A percentile compares a stretch with the other conserved stretches of the same genome.
Conservation (phyloP, 2,888 invertebrate species). For the Tuta absoluta region DNA sequence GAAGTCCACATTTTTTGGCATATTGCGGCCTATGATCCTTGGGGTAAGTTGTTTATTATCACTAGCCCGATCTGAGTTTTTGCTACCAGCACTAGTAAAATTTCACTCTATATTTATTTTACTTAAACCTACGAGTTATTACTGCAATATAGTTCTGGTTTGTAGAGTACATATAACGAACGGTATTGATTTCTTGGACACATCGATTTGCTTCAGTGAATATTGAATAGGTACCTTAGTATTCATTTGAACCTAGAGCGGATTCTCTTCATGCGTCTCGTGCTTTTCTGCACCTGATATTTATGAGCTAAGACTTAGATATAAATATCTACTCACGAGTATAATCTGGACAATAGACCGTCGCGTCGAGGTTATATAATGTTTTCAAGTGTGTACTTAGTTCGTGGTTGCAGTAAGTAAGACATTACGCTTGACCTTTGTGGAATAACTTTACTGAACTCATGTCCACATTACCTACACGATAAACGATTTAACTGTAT, state of each 20-base stretch:
- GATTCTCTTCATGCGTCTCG: neutral
- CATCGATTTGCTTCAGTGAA: too few species aligned
- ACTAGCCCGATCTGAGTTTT: too few species aligned
- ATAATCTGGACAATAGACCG: neutral
- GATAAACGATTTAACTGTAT: slow-evolving; percentile 17
- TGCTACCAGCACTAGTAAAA: too few species aligned
- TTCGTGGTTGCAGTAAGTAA: neutral
- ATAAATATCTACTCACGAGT: neutral
- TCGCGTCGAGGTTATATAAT: too few species aligned
- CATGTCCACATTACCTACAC: slow-evolving; percentile 20
- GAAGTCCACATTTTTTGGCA: too few species aligned
- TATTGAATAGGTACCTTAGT: too few species aligned
- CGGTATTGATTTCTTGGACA: too few species aligned
- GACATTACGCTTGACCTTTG: slow-evolving; percentile 1
- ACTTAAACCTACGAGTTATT: too few species aligned
- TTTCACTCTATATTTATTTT: neutral
- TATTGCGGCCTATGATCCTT: too few species aligned
- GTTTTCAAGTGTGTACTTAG: neutral
- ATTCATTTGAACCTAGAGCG: neutral
- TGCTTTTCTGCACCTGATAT: neutral
- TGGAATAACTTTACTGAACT: slow-evolving; percentile 13
- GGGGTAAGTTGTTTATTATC: too few species aligned
- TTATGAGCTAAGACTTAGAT: neutral
- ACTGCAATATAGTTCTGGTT: too few species aligned
- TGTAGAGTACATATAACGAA: too few species aligned